phyloP scores from a whole-genome alignment of 2,888 invertebrate genomes.

The Sarcophaga caerulescens region DNA sequence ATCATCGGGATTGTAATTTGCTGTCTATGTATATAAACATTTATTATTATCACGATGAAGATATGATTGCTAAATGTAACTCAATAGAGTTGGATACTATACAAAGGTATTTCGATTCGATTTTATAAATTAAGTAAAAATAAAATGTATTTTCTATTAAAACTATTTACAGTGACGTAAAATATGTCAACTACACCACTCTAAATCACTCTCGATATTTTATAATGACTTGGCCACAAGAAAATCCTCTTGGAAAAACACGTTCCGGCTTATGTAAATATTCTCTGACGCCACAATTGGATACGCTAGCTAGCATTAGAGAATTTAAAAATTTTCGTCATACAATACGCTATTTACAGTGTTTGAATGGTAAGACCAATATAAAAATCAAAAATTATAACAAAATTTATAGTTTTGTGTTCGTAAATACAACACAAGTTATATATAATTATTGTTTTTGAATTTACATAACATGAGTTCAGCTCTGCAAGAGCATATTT shows the following conservation, averaged over 20 bases:
- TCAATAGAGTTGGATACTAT: constrained; percentile 79
- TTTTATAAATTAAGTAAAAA: neutral
- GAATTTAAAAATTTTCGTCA: constrained; percentile 79
- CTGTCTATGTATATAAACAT: constrained; percentile 79
- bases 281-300: constrained; percentile 78
- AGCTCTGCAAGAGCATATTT: too few species aligned
- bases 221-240: constrained; percentile 80
- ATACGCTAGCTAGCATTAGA: constrained; percentile 79
- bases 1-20: constrained; percentile 77
- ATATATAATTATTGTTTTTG: too few species aligned
- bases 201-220: constrained; percentile 79
- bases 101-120: constrained; percentile 72
- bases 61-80: constrained; percentile 75
- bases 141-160: neutral
- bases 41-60: constrained; percentile 79
- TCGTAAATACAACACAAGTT: too few species aligned
- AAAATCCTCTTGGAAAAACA: constrained; percentile 74
- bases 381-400: neutral
- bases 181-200: constrained; percentile 76
- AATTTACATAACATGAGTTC: too few species aligned
- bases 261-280: constrained; percentile 80
- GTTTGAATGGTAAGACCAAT: constrained; percentile 73
- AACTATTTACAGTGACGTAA: constrained; percentile 71
- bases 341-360: constrained; percentile 77
- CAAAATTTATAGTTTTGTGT: too few species aligned